phyloP scores from a whole-genome alignment of 2,888 invertebrate genomes.

The Drosophila antonietae region DNA sequence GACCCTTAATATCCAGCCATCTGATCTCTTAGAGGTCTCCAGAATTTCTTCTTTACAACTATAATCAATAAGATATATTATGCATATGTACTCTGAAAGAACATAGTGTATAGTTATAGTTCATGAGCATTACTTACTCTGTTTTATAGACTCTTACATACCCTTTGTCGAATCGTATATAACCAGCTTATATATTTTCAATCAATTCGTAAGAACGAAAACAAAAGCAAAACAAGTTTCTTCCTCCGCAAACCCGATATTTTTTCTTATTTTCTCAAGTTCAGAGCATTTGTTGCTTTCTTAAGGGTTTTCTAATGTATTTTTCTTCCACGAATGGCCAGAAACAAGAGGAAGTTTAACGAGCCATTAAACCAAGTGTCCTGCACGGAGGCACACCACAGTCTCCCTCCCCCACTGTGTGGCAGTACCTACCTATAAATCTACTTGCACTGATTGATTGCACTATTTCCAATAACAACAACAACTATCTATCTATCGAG shows the following conservation, averaged over 20 bases:
- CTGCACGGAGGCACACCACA: conserved; percentile 17
- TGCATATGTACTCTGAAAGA: too few species aligned
- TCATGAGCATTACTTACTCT: too few species aligned
- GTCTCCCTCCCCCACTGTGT: neutral
- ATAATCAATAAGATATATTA: too few species aligned
- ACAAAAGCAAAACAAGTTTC: conserved; percentile 53
- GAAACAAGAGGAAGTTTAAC: conserved; percentile 24
- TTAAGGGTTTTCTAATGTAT: neutral
- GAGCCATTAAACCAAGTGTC: conserved; percentile 66
- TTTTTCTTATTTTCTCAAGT: conserved; percentile 46
- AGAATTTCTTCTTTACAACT: too few species aligned
- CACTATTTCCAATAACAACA: conserved; percentile 43
- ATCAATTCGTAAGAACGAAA: neutral
- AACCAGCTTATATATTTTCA: neutral
- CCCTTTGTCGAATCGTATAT: neutral
- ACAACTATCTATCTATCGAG: neutral
- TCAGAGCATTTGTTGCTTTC: conserved; percentile 24
- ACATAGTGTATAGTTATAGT: too few species aligned
- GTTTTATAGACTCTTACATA: neutral
- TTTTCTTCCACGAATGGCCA: conserved; percentile 25
- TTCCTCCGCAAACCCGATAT: conserved; percentile 28
- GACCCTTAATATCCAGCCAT: too few species aligned
- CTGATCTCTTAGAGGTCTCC: too few species aligned
- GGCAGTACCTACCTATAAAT: conserved; percentile 47
- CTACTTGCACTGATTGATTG: conserved; percentile 59